Evolutionary conservation across 2,113 vertebrate genomes (phyloP).

Genomic region (Pteropus alecto): DNA sequence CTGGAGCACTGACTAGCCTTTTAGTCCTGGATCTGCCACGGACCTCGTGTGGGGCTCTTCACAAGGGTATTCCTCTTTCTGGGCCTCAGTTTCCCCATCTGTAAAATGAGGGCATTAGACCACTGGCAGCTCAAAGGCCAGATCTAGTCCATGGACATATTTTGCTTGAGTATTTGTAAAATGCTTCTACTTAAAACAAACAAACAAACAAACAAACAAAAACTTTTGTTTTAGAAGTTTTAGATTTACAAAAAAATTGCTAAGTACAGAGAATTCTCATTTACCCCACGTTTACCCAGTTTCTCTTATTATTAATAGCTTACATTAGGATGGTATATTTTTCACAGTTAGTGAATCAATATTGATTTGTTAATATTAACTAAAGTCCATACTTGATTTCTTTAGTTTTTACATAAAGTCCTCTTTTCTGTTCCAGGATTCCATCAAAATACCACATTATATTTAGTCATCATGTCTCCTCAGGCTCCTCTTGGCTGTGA

Average conservation of each 20-base stretch:
- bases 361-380: not conserved
- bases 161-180: not conserved
- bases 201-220: too few species aligned
- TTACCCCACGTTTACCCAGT: not conserved
- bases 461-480: not conserved
- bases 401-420: not conserved
- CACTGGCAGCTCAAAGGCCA: not conserved
- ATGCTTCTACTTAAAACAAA: not conserved
- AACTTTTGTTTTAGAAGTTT: not conserved
- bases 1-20: not conserved
- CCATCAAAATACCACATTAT: not conserved
- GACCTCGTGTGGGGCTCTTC: not conserved
- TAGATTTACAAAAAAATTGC: not conserved
- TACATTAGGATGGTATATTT: not conserved
- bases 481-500: not conserved
- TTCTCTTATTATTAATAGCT: not conserved
- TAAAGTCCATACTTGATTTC: not conserved
- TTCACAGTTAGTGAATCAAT: not conserved
- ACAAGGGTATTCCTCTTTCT: not conserved
- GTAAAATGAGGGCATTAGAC: not conserved
- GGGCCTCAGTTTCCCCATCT: not conserved
- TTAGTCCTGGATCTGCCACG: not conserved
- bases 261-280: not conserved
- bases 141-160: not conserved
- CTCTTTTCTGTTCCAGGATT: not conserved